These are phyloP conservation scores for Drepana arcuata DNA, from an alignment of 1,140 invertebrate genomes.

Conservation along the genomic window DNA sequence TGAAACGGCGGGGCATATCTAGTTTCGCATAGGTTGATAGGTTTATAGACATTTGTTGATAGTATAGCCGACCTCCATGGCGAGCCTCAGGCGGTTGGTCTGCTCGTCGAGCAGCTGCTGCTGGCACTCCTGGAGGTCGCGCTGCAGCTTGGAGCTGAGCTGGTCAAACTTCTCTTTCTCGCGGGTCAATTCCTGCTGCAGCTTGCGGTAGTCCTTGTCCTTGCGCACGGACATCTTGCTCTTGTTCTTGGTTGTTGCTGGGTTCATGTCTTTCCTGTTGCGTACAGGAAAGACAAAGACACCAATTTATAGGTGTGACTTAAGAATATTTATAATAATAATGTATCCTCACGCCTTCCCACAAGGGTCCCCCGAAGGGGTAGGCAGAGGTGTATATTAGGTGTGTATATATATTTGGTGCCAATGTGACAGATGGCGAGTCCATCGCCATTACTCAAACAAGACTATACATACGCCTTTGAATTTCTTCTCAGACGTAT, in stretches of 20 bases:
- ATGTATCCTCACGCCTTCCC: no score
- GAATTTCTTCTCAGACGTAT: no score
- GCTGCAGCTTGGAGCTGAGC: constrained; percentile 85
- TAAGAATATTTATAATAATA: background rate
- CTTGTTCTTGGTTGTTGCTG: constrained; percentile 81
- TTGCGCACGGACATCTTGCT: constrained; percentile 86
- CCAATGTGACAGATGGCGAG: no score
- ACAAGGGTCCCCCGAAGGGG: no score
- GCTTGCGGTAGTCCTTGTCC: constrained; percentile 94
- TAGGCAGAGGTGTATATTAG: no score
- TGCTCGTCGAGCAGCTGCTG: constrained; percentile 78
- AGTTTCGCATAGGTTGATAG: no score
- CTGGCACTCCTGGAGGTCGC: constrained; percentile 90
- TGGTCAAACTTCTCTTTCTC: constrained; percentile 95
- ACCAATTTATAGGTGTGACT: constrained; percentile 1
- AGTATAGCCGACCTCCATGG: constrained; percentile 99
- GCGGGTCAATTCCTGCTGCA: constrained; percentile 96
- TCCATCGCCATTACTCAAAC: no score
- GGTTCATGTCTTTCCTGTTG: constrained; percentile 81
- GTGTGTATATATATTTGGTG: no score
- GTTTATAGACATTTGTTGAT: no score
- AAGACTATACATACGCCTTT: no score
- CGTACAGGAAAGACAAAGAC: no score
- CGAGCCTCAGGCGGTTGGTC: constrained; percentile 81
- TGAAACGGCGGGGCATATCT: no score